Conservation (phyloP, 2,888 invertebrate genomes). For the Biston stratarius region DNA sequence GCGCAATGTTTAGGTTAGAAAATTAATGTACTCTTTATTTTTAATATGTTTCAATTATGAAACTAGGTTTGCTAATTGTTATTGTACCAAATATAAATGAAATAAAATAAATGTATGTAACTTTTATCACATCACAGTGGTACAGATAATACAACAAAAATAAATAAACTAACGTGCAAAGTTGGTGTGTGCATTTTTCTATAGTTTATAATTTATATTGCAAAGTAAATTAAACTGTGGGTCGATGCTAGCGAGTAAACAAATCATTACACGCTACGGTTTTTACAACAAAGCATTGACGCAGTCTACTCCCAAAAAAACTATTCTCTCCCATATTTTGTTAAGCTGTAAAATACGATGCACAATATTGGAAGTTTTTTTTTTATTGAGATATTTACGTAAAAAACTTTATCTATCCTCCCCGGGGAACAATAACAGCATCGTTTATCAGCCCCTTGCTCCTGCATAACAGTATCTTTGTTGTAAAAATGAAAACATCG, state of each 20-base stretch:
- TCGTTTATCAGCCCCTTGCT: slow-evolving; percentile 35
- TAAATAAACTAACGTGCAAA: no score
- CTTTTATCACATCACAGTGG: no score
- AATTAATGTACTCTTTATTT: no score
- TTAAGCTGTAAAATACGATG: slow-evolving; percentile 18
- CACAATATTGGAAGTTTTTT: slow-evolving; percentile 25
- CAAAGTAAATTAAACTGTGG: no score
- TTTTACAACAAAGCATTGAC: not conserved
- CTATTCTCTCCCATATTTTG: slow-evolving; percentile 19
- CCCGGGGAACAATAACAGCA: slow-evolving; percentile 31
- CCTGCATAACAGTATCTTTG: slow-evolving; percentile 36
- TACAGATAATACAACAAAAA: no score
- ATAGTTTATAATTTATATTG: no score
- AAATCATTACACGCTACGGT: not conserved
- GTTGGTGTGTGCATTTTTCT: no score
- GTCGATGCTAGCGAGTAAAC: not conserved
- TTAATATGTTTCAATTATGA: no score
- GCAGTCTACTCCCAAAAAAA: not conserved
- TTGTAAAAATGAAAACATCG: slow-evolving; percentile 31
- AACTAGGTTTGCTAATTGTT: no score
- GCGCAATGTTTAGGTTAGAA: no score
- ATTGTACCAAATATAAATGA: no score
- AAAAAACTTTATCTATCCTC: slow-evolving; percentile 35
- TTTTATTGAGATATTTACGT: slow-evolving; percentile 34
- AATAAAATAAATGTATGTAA: no score